Base-by-base conservation (phyloP, 1,140 invertebrate genomes). In the Drosophila quadrilineata region DNA sequence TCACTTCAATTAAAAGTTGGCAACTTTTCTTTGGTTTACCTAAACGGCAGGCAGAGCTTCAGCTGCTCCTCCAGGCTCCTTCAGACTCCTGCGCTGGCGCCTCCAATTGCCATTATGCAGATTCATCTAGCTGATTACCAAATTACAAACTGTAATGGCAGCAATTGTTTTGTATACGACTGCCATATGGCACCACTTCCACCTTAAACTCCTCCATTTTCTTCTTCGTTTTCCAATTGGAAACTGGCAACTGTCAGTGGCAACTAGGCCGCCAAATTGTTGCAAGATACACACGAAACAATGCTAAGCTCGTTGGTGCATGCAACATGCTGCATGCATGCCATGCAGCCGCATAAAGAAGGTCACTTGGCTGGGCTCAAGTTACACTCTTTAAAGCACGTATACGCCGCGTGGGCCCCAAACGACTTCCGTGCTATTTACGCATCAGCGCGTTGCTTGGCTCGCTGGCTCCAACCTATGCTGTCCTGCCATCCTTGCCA, bases 1-100 rank as follows among this genome's bases (percentile, higher is more conserved):
- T 88, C 85, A 88, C 85, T 88, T 88, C 85, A 88, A 88, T 88
- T 86, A 88, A 88, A 88, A 88, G 76, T 88, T 88, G 69, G 72
- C 72, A 88, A 88, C 85, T 88, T 88, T 88, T 85, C 79, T 85
- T 84, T 79, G 72, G 57, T 79, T 84, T 71, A 84, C 79, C 79
- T 84, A 85, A 79, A 56, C 43, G 57, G 12, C 36, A 33, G 31
- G 36, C 33, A 48, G 31, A 17, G 45, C 46, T 50, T 17, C 29
- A 28, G 2, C 17, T 24, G 6, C 8, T 5, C 0, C 29, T 19
- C 1, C 19, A 43, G 67, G 8, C 6, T 12, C 3, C 31, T n/a
- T 2, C 35, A 3, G 6, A 28, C 26, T 28, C 26, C 6, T 56
- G 10, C 45, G n/a, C n/a, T n/a, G 22, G 29, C 35, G 43, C 36